These are phyloP conservation scores for Acanthisitta chloris DNA, from an alignment of 2,113 vertebrate genomes.

Conservation along the genomic window DNA sequence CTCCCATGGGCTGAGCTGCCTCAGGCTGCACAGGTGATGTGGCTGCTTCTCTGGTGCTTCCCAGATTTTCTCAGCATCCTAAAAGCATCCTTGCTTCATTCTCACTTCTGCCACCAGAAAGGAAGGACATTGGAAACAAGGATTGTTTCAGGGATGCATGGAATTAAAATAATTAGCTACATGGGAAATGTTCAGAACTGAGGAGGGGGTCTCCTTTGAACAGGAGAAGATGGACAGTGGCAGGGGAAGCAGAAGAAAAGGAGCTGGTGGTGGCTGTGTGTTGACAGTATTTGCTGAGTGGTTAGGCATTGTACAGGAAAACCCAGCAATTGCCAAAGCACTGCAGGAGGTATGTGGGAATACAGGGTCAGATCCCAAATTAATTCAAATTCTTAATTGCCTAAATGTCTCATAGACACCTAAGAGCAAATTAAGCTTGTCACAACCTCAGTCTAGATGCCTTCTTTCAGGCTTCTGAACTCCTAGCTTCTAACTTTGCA, in stretches of 20 bases:
- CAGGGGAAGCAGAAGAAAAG: background rate
- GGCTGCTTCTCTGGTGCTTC: background rate
- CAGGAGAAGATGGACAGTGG: background rate
- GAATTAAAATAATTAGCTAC: background rate
- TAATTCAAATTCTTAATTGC: background rate
- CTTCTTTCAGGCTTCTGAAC: background rate
- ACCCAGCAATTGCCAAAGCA: background rate
- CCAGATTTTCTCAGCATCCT: background rate
- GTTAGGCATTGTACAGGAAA: background rate
- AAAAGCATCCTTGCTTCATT: background rate
- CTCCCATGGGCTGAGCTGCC: background rate
- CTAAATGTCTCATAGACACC: background rate
- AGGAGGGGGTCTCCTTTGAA: background rate
- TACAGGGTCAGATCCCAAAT: background rate
- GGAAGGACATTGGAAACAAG: background rate
- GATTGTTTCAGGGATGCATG: background rate
- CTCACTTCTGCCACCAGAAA: background rate
- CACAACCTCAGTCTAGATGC: background rate
- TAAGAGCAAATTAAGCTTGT: background rate
- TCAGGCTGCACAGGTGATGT: accelerated
- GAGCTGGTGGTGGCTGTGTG: background rate
- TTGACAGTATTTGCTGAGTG: background rate
- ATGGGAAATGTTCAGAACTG: background rate
- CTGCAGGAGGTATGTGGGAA: background rate
- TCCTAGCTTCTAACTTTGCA: background rate